These are phyloP conservation scores for Xestoiulus laeticollis DNA, from an alignment of 2,888 invertebrate genomes.

Conservation along the genomic window DNA sequence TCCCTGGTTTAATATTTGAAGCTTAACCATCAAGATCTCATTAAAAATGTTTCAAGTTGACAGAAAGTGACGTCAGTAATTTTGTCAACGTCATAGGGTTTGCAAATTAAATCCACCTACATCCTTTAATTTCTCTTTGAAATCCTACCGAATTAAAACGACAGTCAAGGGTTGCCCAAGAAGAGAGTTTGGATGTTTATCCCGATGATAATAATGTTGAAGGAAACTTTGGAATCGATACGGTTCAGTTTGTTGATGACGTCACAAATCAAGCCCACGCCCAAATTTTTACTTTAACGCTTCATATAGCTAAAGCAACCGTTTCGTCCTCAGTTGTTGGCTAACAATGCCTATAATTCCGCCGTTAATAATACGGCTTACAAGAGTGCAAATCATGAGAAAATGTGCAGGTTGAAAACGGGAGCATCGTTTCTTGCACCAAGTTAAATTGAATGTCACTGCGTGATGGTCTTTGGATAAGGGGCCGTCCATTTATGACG, in stretches of 20 bases:
- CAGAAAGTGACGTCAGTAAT: no score
- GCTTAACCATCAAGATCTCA: no score
- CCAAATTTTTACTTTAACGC: neutral
- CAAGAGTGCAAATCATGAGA: constrained; percentile 6
- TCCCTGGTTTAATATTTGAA: no score
- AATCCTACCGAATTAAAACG: neutral
- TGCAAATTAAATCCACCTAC: neutral
- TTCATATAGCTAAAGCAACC: neutral
- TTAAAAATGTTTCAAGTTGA: no score
- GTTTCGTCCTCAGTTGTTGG: neutral
- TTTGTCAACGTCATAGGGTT: no score
- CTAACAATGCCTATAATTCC: neutral
- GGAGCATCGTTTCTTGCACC: neutral
- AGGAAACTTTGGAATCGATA: neutral
- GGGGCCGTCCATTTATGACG: neutral
- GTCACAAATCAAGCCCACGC: neutral
- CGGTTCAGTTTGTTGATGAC: neutral
- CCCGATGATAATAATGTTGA: neutral
- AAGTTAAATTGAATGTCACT: neutral
- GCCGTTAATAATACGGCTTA: neutral
- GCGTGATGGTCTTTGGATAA: neutral
- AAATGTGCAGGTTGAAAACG: neutral
- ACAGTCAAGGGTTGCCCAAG: neutral
- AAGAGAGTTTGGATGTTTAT: neutral
- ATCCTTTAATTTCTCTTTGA: neutral